Percentiles rank a stretch among this genome's conserved stretches.
These are phyloP conservation scores for Gallinago nigripennis DNA, from an alignment of 2,797 vertebrate genomes.

Conservation along the genomic window DNA sequence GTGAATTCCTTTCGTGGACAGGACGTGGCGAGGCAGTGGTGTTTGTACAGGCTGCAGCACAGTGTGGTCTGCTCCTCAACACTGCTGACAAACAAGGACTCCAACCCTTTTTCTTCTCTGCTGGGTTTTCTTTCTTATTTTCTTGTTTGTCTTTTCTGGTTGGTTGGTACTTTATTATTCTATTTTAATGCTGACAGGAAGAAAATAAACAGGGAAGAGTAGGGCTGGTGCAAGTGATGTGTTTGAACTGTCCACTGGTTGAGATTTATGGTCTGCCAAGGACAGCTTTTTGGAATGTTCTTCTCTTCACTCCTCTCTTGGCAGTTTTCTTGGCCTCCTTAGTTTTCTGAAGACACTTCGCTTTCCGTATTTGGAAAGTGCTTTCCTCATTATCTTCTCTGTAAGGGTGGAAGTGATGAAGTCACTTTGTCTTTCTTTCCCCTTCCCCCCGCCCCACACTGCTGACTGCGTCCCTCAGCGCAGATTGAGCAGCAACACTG, in stretches of 20 bases:
- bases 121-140: constrained; percentile 5
- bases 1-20: not conserved
- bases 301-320: constrained; percentile 14
- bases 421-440: not conserved
- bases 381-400: constrained; percentile 17
- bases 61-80: not conserved
- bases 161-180: constrained; percentile 25
- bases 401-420: constrained; percentile 13
- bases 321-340: not conserved
- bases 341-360: constrained; percentile 1
- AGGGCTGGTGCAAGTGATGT: constrained; percentile 14
- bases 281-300: constrained; percentile 44
- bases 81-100: not conserved
- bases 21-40: fast-evolving
- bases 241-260: constrained; percentile 28
- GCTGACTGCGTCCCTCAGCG: not conserved
- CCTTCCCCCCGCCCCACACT: fast-evolving
- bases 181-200: constrained; percentile 47
- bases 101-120: not conserved
- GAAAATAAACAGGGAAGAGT: constrained; percentile 58
- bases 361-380: constrained; percentile 37
- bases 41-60: not conserved
- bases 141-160: not conserved
- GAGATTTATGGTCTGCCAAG: constrained; percentile 51
- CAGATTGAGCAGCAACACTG: not conserved